Percentiles rank a stretch among this genome's conserved stretches.
These are phyloP conservation scores for Picus viridis DNA, from an alignment of 2,797 vertebrate genomes.

Conservation along the genomic window DNA sequence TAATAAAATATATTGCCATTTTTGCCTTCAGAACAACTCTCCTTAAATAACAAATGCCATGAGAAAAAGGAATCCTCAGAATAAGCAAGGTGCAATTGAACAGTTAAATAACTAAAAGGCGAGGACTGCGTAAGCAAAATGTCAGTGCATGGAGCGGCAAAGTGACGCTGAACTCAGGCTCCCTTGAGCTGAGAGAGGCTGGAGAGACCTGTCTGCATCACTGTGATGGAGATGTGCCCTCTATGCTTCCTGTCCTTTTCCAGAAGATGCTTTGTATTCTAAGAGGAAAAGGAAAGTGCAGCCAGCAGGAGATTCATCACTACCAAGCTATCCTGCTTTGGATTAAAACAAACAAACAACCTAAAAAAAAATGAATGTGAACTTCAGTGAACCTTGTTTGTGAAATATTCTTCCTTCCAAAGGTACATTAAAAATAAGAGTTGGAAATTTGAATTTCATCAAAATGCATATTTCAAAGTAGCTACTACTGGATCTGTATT, in stretches of 20 bases:
- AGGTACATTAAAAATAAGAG: background rate
- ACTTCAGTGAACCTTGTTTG: background rate
- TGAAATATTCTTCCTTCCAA: background rate
- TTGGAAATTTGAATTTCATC: background rate
- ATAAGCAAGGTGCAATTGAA: background rate
- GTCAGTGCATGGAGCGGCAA: background rate
- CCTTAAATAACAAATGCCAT: background rate
- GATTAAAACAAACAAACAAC: background rate
- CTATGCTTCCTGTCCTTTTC: background rate
- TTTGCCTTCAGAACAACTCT: background rate
- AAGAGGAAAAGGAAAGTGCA: background rate
- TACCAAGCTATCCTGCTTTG: background rate
- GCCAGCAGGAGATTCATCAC: background rate
- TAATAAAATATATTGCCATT: background rate
- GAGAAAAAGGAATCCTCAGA: background rate
- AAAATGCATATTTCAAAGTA: background rate
- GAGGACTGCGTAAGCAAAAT: background rate
- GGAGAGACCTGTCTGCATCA: background rate
- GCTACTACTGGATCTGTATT: background rate
- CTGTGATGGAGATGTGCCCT: background rate
- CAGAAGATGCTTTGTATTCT: background rate
- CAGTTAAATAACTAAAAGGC: background rate
- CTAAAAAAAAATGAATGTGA: background rate
- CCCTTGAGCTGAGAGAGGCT: background rate
- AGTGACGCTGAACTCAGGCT: background rate